phyloP scores from a whole-genome alignment of 1,140 invertebrate species.

The Drosophila quadrilineata region DNA sequence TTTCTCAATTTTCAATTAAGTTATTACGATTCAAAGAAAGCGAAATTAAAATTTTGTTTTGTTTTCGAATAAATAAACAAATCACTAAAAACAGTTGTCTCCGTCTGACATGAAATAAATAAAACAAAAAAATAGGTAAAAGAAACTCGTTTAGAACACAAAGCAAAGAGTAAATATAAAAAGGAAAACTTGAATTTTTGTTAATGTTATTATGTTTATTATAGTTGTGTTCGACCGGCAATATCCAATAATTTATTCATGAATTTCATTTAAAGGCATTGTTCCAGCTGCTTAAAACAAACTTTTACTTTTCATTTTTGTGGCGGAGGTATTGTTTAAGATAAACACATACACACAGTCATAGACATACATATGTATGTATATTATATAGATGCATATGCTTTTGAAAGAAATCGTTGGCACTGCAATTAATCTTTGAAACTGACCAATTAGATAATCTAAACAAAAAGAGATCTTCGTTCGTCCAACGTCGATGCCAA shows the following conservation, averaged over 20 bases:
- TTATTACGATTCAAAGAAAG: no score
- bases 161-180: not conserved
- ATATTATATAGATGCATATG: slow-evolving; percentile 10
- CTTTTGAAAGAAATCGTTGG: slow-evolving; percentile 48
- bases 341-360: slow-evolving; percentile 1
- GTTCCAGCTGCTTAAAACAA: slow-evolving; percentile 55
- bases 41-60: no score
- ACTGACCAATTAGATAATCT: slow-evolving; percentile 67
- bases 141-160: slow-evolving; percentile 65
- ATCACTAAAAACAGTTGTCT: slow-evolving; percentile 33
- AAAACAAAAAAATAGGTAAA: slow-evolving; percentile 15
- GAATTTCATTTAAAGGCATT: slow-evolving; percentile 56
- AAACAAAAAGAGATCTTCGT: slow-evolving; percentile 2
- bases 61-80: slow-evolving; percentile 7
- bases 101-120: slow-evolving; percentile 55
- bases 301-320: slow-evolving; percentile 71
- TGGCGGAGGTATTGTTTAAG: slow-evolving; percentile 42
- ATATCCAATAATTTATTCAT: slow-evolving; percentile 64
- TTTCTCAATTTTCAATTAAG: no score
- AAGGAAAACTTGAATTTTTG: not conserved
- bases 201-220: no score
- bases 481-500: no score
- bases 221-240: not conserved
- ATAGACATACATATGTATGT: no score
- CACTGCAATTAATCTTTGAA: slow-evolving; percentile 67